Conservation (phyloP, 2,797 vertebrate genomes). For the Onychomys leucogaster region DNA sequence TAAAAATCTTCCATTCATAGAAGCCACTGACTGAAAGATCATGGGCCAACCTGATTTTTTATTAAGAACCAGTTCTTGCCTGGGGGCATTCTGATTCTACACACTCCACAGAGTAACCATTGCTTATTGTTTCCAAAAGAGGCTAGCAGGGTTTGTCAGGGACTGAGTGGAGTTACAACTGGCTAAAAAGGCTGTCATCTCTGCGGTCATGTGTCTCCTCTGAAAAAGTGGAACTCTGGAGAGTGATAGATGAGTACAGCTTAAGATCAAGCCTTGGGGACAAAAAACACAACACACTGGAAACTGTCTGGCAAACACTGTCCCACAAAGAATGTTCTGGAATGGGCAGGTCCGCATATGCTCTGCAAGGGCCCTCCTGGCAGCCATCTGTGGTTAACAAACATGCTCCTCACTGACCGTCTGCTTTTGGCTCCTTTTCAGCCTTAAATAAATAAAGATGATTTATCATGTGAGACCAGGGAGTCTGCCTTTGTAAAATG, state of each 20-base stretch:
- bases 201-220: neutral
- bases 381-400: neutral
- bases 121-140: neutral
- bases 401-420: neutral
- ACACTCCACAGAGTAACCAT: neutral
- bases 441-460: conserved; percentile 44
- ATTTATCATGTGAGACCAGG: conserved; percentile 7
- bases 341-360: neutral
- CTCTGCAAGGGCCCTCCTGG: neutral
- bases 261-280: neutral
- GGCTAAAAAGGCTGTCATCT: neutral
- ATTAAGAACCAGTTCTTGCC: neutral
- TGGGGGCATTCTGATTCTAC: neutral
- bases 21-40: neutral
- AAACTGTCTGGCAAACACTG: neutral
- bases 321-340: neutral
- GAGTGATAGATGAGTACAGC: neutral
- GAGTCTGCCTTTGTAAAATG: conserved; percentile 1
- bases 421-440: conserved; percentile 51
- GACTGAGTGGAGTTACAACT: neutral
- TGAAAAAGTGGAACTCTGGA: neutral
- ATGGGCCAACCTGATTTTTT: neutral
- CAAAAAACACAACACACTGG: neutral
- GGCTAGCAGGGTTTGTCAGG: neutral
- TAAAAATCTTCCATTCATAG: conserved; percentile 23